Conservation (phyloP, 2,888 invertebrate genomes). For the Tipula helvola region DNA sequence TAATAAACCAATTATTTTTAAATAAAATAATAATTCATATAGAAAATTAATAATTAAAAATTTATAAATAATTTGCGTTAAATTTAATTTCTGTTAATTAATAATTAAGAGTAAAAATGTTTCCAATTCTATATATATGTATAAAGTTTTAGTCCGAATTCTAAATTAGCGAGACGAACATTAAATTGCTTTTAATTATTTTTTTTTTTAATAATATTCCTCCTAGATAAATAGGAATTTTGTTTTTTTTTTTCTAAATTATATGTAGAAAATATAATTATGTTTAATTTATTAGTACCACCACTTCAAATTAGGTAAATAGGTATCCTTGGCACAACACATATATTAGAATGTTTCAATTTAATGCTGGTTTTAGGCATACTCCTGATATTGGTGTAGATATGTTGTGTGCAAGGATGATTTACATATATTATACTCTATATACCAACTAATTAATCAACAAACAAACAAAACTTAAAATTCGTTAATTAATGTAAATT, state of each 20-base stretch:
- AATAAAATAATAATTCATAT: background rate
- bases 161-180: background rate
- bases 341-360: too few relatives aligned
- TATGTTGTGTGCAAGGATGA: background rate
- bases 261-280: background rate
- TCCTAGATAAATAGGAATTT: background rate
- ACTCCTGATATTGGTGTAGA: too few relatives aligned
- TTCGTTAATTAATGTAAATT: background rate
- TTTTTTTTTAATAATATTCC: background rate
- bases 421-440: background rate
- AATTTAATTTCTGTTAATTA: background rate
- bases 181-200: background rate
- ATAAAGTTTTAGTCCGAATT: background rate
- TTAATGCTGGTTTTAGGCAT: too few relatives aligned
- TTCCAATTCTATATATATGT: background rate
- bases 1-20: background rate
- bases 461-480: background rate
- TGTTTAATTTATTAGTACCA: background rate
- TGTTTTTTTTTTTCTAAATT: background rate
- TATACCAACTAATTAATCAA: background rate
- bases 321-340: too few relatives aligned
- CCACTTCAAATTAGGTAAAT: background rate
- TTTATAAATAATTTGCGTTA: background rate
- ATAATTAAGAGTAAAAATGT: background rate
- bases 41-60: background rate